Conservation (phyloP, 2,113 vertebrate species). For the Scopus umbretta region DNA sequence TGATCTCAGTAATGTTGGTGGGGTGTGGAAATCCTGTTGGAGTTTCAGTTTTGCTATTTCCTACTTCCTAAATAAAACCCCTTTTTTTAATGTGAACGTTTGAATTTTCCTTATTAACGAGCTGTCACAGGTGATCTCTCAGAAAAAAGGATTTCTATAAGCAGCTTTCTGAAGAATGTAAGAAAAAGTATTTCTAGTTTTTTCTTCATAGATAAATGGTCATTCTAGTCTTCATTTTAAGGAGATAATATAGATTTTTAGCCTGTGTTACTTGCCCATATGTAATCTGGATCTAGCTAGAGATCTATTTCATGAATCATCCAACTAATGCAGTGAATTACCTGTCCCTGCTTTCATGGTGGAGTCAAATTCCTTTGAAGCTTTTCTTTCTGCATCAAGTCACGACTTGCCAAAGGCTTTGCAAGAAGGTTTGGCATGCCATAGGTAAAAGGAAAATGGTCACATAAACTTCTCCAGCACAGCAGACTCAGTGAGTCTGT, state of each 20-base stretch:
- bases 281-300: not conserved
- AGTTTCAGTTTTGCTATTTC: not conserved
- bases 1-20: not conserved
- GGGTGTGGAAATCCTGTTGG: not conserved
- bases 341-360: not conserved
- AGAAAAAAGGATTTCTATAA: slow-evolving; percentile 53
- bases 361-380: not conserved
- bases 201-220: not conserved
- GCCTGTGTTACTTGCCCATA: not conserved
- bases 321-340: not conserved
- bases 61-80: not conserved
- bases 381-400: not conserved
- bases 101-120: slow-evolving; percentile 57
- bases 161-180: not conserved
- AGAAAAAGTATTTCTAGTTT: not conserved
- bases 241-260: not conserved
- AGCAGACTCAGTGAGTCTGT: not conserved
- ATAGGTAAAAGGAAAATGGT: not conserved
- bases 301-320: not conserved
- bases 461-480: not conserved
- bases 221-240: not conserved
- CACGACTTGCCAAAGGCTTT: slow-evolving; percentile 19
- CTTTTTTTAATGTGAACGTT: not conserved
- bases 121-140: slow-evolving; percentile 58
- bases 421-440: not conserved